Evolutionary conservation across 1,140 invertebrate species (phyloP).

Genomic region (Rhyacophila brunnea): DNA sequence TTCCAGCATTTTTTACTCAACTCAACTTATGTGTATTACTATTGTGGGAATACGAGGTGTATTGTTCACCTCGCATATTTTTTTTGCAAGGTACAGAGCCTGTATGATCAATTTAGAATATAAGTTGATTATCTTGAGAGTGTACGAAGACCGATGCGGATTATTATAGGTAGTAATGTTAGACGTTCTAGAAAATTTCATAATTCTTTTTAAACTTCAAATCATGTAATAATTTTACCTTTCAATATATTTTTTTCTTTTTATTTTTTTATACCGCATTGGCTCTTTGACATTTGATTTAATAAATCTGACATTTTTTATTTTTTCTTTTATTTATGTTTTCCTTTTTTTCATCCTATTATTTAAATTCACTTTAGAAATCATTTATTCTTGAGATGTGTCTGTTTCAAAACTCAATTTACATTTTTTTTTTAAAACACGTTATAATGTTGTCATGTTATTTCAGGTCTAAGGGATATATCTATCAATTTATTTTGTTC

Average conservation of each 20-base stretch:
- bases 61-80: conserved; percentile 3
- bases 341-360: background rate
- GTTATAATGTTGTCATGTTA: too few species aligned
- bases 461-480: too few species aligned
- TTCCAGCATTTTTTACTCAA: conserved; percentile 7
- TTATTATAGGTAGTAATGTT: background rate
- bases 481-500: too few species aligned
- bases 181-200: conserved; percentile 1
- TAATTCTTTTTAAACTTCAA: background rate
- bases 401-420: too few species aligned
- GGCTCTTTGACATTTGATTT: conserved; percentile 28
- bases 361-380: too few species aligned
- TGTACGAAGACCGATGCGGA: background rate
- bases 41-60: background rate
- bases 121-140: background rate
- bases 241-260: background rate
- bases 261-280: conserved; percentile 27
- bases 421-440: too few species aligned
- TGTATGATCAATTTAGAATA: conserved; percentile 18
- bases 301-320: conserved; percentile 22
- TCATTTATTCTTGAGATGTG: too few species aligned
- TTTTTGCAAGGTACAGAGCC: conserved; percentile 9
- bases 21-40: background rate
- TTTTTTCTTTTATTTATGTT: conserved; percentile 14
- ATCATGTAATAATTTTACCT: too few species aligned